These are phyloP conservation scores for Bombylius discolor DNA, from an alignment of 2,888 invertebrate species.

Conservation along the genomic window DNA sequence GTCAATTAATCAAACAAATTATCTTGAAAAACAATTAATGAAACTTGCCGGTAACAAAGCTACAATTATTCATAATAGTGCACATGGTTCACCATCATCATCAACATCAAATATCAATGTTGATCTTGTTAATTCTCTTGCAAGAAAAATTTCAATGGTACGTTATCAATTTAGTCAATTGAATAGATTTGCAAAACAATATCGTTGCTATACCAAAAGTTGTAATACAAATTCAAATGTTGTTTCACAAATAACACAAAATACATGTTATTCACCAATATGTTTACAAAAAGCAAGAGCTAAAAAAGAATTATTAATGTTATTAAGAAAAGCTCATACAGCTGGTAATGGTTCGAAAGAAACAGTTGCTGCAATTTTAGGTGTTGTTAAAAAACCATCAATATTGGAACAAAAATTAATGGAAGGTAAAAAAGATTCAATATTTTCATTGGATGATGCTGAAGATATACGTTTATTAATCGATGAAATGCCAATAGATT, in stretches of 20 bases:
- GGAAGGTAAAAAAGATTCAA: conserved; percentile 38
- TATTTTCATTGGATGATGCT: conserved; percentile 22
- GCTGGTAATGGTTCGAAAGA: conserved; percentile 38
- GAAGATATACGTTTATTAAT: conserved; percentile 26
- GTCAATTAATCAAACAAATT: conserved; percentile 9
- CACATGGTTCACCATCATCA: conserved; percentile 11
- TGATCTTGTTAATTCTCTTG: conserved; percentile 45
- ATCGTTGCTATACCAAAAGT: conserved; percentile 56
- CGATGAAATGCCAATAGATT: conserved; percentile 26
- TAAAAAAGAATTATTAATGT: conserved; percentile 50
- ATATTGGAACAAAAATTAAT: conserved; percentile 58
- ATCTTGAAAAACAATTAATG: conserved; percentile 28
- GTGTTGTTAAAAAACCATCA: conserved; percentile 46
- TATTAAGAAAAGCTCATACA: conserved; percentile 50
- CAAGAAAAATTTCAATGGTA: conserved; percentile 54
- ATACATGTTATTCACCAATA: conserved; percentile 65
- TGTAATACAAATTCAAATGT: conserved; percentile 47
- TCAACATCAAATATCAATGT: conserved; percentile 33
- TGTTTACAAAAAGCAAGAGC: conserved; percentile 62
- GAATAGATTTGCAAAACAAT: conserved; percentile 56
- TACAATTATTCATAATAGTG: conserved; percentile 15
- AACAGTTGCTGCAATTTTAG: conserved; percentile 35
- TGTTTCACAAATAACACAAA: conserved; percentile 42
- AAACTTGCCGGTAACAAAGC: conserved; percentile 24
- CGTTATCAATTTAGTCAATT: conserved; percentile 57